phyloP scores from a whole-genome alignment of 2,888 invertebrate genomes.

The Ophion ellenae region DNA sequence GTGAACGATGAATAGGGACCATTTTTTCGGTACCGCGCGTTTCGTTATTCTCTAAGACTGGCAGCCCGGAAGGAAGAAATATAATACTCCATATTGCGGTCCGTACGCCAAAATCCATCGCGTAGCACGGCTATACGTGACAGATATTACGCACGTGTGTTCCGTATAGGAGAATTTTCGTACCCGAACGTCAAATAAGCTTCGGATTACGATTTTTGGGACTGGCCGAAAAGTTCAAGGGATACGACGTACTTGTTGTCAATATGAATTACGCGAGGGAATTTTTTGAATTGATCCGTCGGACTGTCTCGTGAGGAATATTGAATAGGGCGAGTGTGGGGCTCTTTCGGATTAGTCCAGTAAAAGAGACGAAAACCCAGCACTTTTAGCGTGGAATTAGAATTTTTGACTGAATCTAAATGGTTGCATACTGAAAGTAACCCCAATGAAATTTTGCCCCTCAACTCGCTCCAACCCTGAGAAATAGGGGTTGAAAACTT shows the following conservation, averaged over 20 bases:
- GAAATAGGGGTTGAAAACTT: too few species aligned
- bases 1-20: constrained; percentile 38
- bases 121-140: constrained; percentile 4
- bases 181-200: constrained; percentile 23
- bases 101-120: background rate
- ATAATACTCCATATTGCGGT: constrained; percentile 32
- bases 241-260: background rate
- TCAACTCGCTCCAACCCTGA: too few species aligned
- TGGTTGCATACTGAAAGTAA: too few species aligned
- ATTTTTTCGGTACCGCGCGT: constrained; percentile 52
- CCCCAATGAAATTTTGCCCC: too few species aligned
- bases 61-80: constrained; percentile 53
- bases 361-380: too few species aligned
- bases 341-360: background rate
- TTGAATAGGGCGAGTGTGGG: background rate
- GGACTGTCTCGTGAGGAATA: background rate
- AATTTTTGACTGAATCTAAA: too few species aligned
- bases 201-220: constrained; percentile 3
- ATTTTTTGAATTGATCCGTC: background rate
- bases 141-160: constrained; percentile 4
- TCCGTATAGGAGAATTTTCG: constrained; percentile 16
- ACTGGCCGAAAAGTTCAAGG: background rate
- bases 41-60: constrained; percentile 47
- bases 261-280: background rate
- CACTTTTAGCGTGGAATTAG: too few species aligned